A percentile compares a stretch with the other conserved stretches of the same genome.
Conservation (phyloP, 2,113 vertebrate genomes). For the Nerophis ophidion region DNA sequence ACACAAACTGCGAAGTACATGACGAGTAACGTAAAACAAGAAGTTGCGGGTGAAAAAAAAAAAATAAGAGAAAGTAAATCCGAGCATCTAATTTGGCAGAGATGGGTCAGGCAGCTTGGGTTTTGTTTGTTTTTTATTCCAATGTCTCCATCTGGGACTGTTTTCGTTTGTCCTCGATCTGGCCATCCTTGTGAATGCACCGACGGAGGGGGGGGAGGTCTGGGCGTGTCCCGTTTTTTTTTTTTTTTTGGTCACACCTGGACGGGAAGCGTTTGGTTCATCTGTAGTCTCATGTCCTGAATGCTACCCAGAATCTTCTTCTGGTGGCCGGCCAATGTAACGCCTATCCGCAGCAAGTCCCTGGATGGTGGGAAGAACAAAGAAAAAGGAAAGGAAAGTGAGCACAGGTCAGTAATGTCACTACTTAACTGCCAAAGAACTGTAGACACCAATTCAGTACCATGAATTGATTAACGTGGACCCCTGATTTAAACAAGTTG, state of each 20-base stretch:
- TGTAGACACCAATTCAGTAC: no score
- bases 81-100: constrained; percentile 71
- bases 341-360: constrained; percentile 96
- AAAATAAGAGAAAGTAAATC: constrained; percentile 65
- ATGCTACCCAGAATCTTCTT: constrained; percentile 99
- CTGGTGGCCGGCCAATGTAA: constrained; percentile 96
- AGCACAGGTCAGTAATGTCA: no score
- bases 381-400: constrained; percentile 21
- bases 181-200: constrained; percentile 51
- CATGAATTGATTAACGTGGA: no score
- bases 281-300: constrained; percentile 99
- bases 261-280: constrained; percentile 98
- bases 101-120: constrained; percentile 74
- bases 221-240: constrained; percentile 34
- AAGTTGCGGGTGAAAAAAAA: constrained; percentile 46
- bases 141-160: constrained; percentile 68
- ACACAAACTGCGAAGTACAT: constrained; percentile 57
- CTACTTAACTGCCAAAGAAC: no score
- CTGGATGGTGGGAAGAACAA: constrained; percentile 57
- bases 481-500: no score
- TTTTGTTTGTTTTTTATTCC: constrained; percentile 40
- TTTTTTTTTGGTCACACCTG: constrained; percentile 94
- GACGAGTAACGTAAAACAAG: constrained; percentile 58
- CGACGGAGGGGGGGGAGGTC: neutral
- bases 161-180: constrained; percentile 45